These are phyloP conservation scores for Aptenodytes forsteri DNA, from an alignment of 2,113 vertebrate genomes.

Conservation along the genomic window DNA sequence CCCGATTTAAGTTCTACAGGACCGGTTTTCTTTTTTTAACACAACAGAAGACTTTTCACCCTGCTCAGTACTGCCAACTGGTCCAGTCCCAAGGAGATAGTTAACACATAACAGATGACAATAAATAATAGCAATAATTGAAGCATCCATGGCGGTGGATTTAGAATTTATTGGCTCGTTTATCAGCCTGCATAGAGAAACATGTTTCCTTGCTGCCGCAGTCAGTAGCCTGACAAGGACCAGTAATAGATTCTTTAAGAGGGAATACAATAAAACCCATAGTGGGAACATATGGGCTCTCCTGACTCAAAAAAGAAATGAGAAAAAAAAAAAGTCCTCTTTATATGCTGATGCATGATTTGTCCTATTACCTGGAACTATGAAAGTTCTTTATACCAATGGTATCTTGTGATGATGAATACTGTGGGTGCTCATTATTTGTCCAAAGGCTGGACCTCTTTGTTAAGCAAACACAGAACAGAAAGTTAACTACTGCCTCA, in stretches of 20 bases:
- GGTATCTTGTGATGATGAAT: not conserved
- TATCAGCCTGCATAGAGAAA: not conserved
- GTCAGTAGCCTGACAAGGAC: not conserved
- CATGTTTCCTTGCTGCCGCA: not conserved
- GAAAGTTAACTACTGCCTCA: not conserved
- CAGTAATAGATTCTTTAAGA: not conserved
- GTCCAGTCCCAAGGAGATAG: not conserved
- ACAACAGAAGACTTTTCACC: not conserved
- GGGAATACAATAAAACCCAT: not conserved
- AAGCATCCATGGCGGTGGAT: not conserved
- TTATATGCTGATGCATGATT: not conserved
- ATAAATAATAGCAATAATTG: slow-evolving; percentile 12
- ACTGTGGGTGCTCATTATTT: not conserved
- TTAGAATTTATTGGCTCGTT: slow-evolving; percentile 26
- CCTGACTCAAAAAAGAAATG: not conserved
- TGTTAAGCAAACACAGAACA: not conserved
- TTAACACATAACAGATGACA: not conserved
- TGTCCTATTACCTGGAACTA: not conserved
- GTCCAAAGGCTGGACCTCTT: not conserved
- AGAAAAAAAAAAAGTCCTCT: not conserved
- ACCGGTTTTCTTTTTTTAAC: not conserved
- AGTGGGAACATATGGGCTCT: not conserved
- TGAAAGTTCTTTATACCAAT: not conserved
- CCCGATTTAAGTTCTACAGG: not conserved
- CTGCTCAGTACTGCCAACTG: not conserved